Base-by-base conservation (phyloP, 35 echinoderm and acorn worm genomes). In the Patiria miniata region DNA sequence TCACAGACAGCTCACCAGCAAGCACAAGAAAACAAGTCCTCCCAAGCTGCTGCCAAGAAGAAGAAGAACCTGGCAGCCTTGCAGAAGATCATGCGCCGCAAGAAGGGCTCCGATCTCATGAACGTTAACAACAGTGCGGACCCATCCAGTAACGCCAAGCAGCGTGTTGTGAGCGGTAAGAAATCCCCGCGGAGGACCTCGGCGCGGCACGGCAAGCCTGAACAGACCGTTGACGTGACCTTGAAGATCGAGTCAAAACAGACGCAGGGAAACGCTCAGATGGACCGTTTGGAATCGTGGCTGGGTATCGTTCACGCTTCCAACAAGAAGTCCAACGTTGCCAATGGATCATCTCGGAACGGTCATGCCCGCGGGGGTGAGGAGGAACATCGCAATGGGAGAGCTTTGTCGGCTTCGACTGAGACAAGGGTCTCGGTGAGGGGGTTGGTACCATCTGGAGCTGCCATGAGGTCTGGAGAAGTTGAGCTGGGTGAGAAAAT, bases 401-500 rank as follows among this genome's bases (percentile, higher is more conserved):
- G 79, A 81, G 37, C 79, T 29, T 26, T 79, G 40, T 12, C 42
- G 12, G 14, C 65, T 10, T 32, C 65, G 10, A 81, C 36, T 26
- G 36, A 40, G 47, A 53, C 69, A 39, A 52, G 69, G 17, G 61
- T 93, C 30, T 58, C 69, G 16, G 86, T 93, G 1, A 88, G 79
- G 50, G 91, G 86, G 21, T 40, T 93, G 10, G 10, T 89, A 19
- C 91, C 91, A 36, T 39, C 69, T 7, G 91, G 91, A 28, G 80
- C 68, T 37, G 91, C 91, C 16, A 89, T 93, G 81, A 89, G 89
- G 85, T 89, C 91, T 37, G 91, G 84, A 44, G 80, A 93, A 61
- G 85, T 93, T 69, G 87, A 89, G 19, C 88, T 93, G 61, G 91
- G 91, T 93, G 37, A 85, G 91, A 47, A 29, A 47, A 4, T 47